Conservation (phyloP, 1,140 invertebrate genomes). For the Ephestia elutella region DNA sequence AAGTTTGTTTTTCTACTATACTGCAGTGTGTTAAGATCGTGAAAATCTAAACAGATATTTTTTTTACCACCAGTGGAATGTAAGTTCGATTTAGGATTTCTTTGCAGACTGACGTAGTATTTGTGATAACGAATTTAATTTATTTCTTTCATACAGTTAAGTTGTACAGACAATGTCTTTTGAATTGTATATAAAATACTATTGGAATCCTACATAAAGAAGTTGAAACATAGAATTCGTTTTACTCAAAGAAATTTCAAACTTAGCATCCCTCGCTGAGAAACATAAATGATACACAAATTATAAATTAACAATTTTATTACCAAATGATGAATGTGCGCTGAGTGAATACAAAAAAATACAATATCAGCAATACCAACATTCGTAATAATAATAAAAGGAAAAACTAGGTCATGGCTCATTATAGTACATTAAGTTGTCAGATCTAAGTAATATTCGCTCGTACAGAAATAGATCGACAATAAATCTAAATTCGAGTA, state of each 20-base stretch:
- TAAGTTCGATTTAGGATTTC: no score
- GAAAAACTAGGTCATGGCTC: background rate
- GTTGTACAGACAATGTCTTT: background rate
- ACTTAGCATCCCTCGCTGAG: no score
- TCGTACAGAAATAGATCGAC: no score
- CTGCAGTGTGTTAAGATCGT: no score
- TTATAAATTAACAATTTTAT: slow-evolving; percentile 4
- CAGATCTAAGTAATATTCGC: no score
- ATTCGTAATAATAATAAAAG: background rate
- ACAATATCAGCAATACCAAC: background rate
- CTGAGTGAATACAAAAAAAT: background rate
- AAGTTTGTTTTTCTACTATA: no score
- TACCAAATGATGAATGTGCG: background rate
- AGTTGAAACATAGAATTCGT: background rate
- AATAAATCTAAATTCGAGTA: no score
- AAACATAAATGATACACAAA: background rate
- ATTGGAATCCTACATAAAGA: background rate
- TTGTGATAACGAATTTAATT: background rate
- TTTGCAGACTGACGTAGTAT: no score
- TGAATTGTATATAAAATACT: background rate
- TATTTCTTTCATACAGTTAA: background rate
- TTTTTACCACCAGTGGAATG: no score
- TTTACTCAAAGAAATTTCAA: no score
- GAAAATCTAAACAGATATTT: no score
- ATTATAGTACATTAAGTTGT: no score